Evolutionary conservation across 1,140 invertebrate genomes (phyloP).

Genomic region (Zaprionus taronus): DNA sequence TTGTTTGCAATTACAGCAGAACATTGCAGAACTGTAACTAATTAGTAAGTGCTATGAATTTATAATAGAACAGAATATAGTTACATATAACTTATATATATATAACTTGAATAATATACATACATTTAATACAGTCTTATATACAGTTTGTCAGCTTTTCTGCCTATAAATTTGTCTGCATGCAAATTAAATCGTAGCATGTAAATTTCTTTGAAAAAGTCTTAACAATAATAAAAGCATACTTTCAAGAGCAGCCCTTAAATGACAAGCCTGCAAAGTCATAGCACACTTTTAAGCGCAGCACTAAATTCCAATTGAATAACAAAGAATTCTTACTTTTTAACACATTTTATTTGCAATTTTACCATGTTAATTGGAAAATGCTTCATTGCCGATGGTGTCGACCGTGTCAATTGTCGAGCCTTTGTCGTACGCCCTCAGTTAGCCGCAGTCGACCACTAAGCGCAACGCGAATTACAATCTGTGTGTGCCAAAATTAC

Average conservation of each 20-base stretch:
- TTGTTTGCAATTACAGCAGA: background rate
- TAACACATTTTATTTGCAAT: background rate
- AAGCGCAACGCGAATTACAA: constrained; percentile 11
- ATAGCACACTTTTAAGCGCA: background rate
- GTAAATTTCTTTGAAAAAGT: no score
- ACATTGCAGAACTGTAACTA: no score
- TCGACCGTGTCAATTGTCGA: background rate
- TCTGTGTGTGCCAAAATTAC: constrained; percentile 34
- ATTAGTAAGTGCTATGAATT: no score
- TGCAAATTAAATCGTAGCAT: background rate
- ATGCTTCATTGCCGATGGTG: background rate
- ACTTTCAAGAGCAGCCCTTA: background rate
- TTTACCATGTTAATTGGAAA: background rate
- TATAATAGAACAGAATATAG: no score
- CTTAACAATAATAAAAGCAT: background rate
- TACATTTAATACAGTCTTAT: no score
- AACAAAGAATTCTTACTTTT: background rate
- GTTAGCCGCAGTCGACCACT: background rate
- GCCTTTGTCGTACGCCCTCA: background rate
- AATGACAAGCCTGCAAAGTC: background rate
- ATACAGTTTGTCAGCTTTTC: no score
- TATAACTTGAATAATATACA: no score
- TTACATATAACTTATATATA: no score
- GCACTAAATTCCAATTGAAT: background rate
- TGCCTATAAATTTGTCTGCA: background rate